Evolutionary conservation across 2,113 vertebrate species (phyloP), one percentile per base, ranked within the genome.

Genomic region (Brachionichthys hirsutus): DNA sequence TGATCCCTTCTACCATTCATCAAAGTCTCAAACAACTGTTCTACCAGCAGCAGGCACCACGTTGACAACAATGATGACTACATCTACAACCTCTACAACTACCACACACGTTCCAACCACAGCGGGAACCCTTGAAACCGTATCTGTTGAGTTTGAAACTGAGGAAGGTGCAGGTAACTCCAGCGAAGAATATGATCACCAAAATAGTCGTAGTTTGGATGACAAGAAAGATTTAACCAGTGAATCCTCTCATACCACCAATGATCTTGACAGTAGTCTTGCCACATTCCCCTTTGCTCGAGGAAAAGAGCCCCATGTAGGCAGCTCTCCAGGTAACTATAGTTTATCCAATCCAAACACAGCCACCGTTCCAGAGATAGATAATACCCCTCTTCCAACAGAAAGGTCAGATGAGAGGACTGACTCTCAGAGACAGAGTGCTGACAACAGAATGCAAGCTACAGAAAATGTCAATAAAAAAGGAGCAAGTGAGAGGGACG

Each of bases 111-210:
- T 40, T 54, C 12, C 65, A 67, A 81, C 71, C 14, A 83, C 70
- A 62, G 51, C 22, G 4, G 50, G 61, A 34, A 55, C 44, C 35
- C n/a, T 43, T 20, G 54, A 78, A 24, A 35, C 30, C 5, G 34
- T 77, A 14, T 68, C 50, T 58, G 20, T 42, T n/a, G 64, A 85
- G 47, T 75, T 76, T 71, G 57, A 72, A 38, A 68, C 43, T 44
- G 67, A 80, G 12, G 62, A 81, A 51, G 67, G 63, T 45, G 45
- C 69, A 19, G 50, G 20, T 1, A 70, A 82, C 10, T 75, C 73
- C 48, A 57, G 59, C 56, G 73, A 82, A 6, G 78, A 75, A 45
- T 75, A 83, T 56, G n/a, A 70, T 58, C 34, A 82, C 24, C 72
- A 78, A 4, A 58, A 74, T 7, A 24, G 46, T 38, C 52, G 62